phyloP scores from a whole-genome alignment of 2,797 vertebrate genomes.

The Geotrypetes seraphini region DNA sequence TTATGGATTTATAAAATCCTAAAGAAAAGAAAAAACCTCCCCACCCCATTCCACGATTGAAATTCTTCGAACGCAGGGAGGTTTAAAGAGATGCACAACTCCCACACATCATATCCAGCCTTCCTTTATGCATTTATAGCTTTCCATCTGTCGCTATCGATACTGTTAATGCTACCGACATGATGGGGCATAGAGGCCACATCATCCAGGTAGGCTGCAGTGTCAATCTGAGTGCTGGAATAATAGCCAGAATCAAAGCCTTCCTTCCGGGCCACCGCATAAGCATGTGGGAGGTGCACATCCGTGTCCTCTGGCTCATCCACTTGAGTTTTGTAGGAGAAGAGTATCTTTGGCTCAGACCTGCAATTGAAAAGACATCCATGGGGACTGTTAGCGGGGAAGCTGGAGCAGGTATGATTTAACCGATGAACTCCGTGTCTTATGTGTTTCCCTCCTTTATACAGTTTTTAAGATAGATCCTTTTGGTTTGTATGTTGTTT shows the following conservation, averaged over 20 bases:
- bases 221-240: constrained; percentile 90
- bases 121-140: constrained; percentile 65
- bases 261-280: constrained; percentile 72
- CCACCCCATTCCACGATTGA: background rate
- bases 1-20: constrained; percentile 1
- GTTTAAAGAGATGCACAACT: background rate
- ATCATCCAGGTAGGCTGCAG: constrained; percentile 79
- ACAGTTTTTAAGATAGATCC: no score
- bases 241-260: constrained; percentile 66
- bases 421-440: background rate
- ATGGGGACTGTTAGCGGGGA: background rate
- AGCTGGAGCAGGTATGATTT: background rate
- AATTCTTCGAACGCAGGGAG: background rate
- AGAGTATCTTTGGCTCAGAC: constrained; percentile 95
- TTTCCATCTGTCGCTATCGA: constrained; percentile 90
- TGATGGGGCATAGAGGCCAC: constrained; percentile 81
- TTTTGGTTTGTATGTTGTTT: no score
- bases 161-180: constrained; percentile 76
- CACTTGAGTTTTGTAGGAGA: constrained; percentile 96
- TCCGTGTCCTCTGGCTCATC: constrained; percentile 89
- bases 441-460: no score
- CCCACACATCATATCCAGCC: no score
- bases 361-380: constrained; percentile 39
- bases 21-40: constrained; percentile 8
- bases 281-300: constrained; percentile 84